Percentiles rank a stretch among this genome's conserved stretches.
Evolutionary conservation across 2,797 vertebrate species (phyloP).

Genomic region (Rhinatrema bivittatum): DNA sequence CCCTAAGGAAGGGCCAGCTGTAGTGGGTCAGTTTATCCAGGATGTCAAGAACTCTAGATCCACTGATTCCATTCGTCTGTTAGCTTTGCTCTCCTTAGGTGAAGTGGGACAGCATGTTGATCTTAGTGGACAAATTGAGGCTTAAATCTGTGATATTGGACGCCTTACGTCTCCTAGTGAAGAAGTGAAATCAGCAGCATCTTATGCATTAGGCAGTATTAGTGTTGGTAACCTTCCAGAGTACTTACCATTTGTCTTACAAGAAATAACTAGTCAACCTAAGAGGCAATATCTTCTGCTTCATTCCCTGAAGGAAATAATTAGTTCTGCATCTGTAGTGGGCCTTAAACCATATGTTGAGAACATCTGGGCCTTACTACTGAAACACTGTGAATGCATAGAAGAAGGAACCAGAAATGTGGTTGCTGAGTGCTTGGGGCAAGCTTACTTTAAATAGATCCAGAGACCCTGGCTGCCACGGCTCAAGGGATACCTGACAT

Average conservation of each 20-base stretch:
- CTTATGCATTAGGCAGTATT: slow-evolving; percentile 92
- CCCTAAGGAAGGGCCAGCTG: slow-evolving; percentile 88
- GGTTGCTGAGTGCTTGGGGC: slow-evolving; percentile 92
- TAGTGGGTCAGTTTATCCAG: slow-evolving; percentile 97
- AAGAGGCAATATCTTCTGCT: slow-evolving; percentile 95
- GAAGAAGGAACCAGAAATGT: slow-evolving; percentile 97
- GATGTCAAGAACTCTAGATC: slow-evolving; percentile 97
- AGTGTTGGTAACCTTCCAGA: slow-evolving; percentile 95
- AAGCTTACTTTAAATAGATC: slow-evolving; percentile 94
- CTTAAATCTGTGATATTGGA: slow-evolving; percentile 94
- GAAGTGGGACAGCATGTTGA: slow-evolving; percentile 97
- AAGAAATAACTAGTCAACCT: slow-evolving; percentile 93
- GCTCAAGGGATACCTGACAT: slow-evolving; percentile 91
- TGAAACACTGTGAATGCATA: slow-evolving; percentile 95
- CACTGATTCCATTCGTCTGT: slow-evolving; percentile 91
- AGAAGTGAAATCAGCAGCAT: slow-evolving; percentile 96
- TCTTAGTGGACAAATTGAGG: slow-evolving; percentile 90
- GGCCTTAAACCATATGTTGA: slow-evolving; percentile 95
- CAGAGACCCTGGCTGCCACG: slow-evolving; percentile 91
- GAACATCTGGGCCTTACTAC: slow-evolving; percentile 87
- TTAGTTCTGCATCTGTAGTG: slow-evolving; percentile 85
- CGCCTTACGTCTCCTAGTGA: slow-evolving; percentile 93
- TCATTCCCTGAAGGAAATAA: slow-evolving; percentile 97
- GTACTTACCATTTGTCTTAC: slow-evolving; percentile 93
- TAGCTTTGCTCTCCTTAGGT: slow-evolving; percentile 90